Conservation (phyloP, 2,888 invertebrate species). For the Priocnemis perturbator region DNA sequence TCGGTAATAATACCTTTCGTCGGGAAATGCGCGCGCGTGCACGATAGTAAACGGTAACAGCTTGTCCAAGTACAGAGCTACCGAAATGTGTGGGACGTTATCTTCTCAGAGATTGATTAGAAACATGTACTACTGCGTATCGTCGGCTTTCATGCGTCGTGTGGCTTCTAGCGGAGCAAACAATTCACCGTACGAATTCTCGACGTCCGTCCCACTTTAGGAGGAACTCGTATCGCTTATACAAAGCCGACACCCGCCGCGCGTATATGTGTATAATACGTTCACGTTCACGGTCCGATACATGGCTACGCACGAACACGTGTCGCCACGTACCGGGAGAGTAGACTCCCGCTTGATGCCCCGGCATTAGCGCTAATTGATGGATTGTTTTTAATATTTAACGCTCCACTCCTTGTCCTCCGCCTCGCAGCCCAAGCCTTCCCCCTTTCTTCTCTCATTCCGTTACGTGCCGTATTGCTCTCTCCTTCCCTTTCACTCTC, state of each 20-base stretch:
- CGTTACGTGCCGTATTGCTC: background rate
- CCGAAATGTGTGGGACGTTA: no score
- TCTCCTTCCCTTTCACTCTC: constrained; percentile 21
- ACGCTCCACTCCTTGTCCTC: constrained; percentile 48
- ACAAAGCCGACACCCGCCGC: constrained; percentile 1
- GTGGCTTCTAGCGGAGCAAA: no score
- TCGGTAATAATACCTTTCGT: no score
- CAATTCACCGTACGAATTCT: no score
- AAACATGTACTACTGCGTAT: no score
- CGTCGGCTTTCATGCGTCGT: no score
- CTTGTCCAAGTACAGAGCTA: no score
- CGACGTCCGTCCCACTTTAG: no score
- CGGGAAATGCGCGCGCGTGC: no score
- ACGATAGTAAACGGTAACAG: no score
- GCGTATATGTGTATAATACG: background rate
- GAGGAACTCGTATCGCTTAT: constrained; percentile 23
- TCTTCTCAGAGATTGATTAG: no score
- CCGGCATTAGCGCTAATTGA: constrained; percentile 67
- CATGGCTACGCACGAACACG: constrained; percentile 43
- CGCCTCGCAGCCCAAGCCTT: constrained; percentile 7
- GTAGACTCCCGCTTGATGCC: constrained; percentile 52
- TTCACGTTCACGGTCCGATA: constrained; percentile 11
- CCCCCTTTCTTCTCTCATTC: background rate
- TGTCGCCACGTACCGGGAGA: constrained; percentile 40
- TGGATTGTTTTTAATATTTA: constrained; percentile 69